A percentile compares a stretch with the other conserved stretches of the same genome.
Conservation (phyloP, 2,888 invertebrate species). For the Lasioglossum oenotherae region DNA sequence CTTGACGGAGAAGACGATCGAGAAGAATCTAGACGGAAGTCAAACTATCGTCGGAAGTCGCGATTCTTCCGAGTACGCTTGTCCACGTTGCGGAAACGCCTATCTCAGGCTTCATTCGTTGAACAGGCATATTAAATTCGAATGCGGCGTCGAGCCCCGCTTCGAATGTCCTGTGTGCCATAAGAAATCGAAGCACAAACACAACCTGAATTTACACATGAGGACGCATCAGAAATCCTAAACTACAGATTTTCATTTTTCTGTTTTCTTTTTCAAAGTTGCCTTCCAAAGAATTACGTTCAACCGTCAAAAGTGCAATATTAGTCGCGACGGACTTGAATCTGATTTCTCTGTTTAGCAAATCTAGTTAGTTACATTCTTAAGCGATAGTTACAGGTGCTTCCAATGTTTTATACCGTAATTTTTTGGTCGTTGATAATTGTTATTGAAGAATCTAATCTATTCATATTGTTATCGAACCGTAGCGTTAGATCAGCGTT, state of each 20-base stretch:
- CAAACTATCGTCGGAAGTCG: conserved; percentile 37
- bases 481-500: too few relatives aligned
- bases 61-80: conserved; percentile 78
- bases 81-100: conserved; percentile 86
- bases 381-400: background rate
- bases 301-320: background rate
- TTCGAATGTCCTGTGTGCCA: conserved; percentile 88
- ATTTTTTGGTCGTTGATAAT: background rate
- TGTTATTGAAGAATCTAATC: background rate
- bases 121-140: conserved; percentile 87
- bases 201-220: conserved; percentile 85
- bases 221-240: conserved; percentile 83
- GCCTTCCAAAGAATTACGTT: background rate
- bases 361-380: background rate
- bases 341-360: background rate
- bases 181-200: conserved; percentile 87
- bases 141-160: conserved; percentile 87
- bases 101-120: conserved; percentile 86
- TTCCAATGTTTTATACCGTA: background rate
- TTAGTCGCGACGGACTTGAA: background rate
- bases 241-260: conserved; percentile 18
- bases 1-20: conserved; percentile 18
- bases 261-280: background rate
- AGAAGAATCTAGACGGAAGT: conserved; percentile 33
- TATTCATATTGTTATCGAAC: background rate